Conservation (phyloP, 2,113 vertebrate species). For the Corydoras maculifer region DNA sequence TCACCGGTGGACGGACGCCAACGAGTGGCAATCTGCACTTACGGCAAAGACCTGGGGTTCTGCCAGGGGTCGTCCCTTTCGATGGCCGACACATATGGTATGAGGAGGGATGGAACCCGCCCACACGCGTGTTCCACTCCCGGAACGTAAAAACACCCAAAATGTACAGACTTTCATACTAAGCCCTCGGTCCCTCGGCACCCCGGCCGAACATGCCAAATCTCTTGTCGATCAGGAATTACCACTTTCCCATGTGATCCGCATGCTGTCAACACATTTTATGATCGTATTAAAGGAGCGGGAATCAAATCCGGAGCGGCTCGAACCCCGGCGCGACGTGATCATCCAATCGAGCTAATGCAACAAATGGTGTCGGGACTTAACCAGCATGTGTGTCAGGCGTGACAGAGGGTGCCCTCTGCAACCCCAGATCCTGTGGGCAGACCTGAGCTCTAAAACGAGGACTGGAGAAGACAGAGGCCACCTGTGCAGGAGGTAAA, state of each 20-base stretch:
- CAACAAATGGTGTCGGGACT: conserved; percentile 41
- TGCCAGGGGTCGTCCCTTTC: conserved; percentile 72
- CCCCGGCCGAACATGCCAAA: conserved; percentile 1
- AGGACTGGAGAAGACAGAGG: conserved; percentile 51
- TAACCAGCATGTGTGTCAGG: conserved; percentile 24
- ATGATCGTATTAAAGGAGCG: neutral
- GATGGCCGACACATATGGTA: conserved; percentile 47
- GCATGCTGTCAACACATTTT: neutral
- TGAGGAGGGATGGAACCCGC: conserved; percentile 14
- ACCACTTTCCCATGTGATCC: conserved; percentile 4
- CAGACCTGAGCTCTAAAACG: conserved; percentile 34
- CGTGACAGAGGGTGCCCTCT: conserved; percentile 31
- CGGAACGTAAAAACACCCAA: too few relatives aligned
- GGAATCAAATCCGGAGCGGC: conserved; percentile 6
- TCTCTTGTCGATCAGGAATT: conserved; percentile 5
- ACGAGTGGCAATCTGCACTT: conserved; percentile 70
- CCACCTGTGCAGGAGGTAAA: conserved; percentile 69
- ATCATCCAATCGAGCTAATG: conserved; percentile 35
- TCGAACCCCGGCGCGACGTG: neutral
- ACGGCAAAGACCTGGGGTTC: conserved; percentile 71
- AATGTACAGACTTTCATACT: too few relatives aligned
- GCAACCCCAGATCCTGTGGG: conserved; percentile 17
- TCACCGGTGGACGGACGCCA: conserved; percentile 76
- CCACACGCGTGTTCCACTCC: conserved; percentile 40
- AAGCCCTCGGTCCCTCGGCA: neutral